Evolutionary conservation across 2,113 vertebrate species (phyloP).

Genomic region (Oreochromis tanganicae): DNA sequence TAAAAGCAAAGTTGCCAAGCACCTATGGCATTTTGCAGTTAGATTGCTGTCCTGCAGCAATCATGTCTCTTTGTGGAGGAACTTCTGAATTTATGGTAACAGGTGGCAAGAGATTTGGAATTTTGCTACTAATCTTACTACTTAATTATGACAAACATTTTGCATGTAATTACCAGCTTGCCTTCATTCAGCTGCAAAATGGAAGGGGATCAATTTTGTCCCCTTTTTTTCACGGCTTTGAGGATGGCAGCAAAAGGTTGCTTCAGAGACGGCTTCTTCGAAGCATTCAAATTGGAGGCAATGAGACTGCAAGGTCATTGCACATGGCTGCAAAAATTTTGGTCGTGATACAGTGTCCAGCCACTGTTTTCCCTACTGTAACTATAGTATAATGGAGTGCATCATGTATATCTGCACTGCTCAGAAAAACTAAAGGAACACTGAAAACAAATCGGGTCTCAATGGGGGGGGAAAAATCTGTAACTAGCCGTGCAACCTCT

Average conservation of each 20-base stretch:
- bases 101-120: background rate
- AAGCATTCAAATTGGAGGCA: background rate
- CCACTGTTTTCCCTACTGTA: background rate
- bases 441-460: background rate
- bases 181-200: background rate
- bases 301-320: background rate
- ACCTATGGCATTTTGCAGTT: background rate
- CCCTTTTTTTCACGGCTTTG: background rate
- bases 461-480: too few relatives aligned
- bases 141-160: background rate
- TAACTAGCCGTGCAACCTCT: background rate
- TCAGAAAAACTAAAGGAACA: background rate
- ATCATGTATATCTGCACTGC: background rate
- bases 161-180: background rate
- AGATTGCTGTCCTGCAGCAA: background rate
- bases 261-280: background rate
- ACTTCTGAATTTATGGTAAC: background rate
- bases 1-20: background rate
- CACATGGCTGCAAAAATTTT: background rate
- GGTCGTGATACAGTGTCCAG: background rate
- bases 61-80: background rate
- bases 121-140: background rate
- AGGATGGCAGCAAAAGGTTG: background rate
- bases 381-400: background rate
- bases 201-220: accelerated